Percentiles rank a stretch among this genome's conserved stretches.
phyloP scores from a whole-genome alignment of 2,113 vertebrate species.

The Formicarius rufipectus region DNA sequence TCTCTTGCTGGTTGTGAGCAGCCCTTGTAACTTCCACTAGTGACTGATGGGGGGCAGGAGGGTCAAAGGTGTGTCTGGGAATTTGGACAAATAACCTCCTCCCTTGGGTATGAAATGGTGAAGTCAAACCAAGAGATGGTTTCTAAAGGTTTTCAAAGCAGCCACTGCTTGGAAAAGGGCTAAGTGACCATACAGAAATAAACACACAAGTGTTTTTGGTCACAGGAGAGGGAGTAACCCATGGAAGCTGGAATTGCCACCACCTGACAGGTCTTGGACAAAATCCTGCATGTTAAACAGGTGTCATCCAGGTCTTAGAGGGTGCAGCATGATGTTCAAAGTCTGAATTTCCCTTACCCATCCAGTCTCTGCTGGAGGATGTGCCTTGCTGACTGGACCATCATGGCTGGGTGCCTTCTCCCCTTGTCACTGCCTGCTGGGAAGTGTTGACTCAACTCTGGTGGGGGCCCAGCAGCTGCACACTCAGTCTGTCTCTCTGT shows the following conservation, averaged over 20 bases:
- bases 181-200: not conserved
- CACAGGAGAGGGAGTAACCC: not conserved
- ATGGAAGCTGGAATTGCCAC: not conserved
- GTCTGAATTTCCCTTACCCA: not conserved
- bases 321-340: not conserved
- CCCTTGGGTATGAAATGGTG: not conserved
- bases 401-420: not conserved
- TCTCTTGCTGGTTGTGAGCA: not conserved
- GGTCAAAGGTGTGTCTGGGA: not conserved
- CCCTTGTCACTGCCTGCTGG: not conserved
- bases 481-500: not conserved
- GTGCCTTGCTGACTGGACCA: not conserved
- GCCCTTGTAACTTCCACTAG: not conserved
- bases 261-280: not conserved
- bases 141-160: not conserved
- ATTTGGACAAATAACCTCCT: not conserved
- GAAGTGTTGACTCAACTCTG: not conserved
- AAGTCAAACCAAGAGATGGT: not conserved
- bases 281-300: not conserved
- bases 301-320: not conserved
- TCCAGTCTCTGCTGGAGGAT: not conserved
- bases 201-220: not conserved
- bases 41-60: not conserved
- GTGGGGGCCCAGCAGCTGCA: conserved; percentile 18
- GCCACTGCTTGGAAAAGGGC: not conserved